These are phyloP conservation scores for Dinoponera quadriceps DNA, from an alignment of 1,140 invertebrate species.

Conservation along the genomic window DNA sequence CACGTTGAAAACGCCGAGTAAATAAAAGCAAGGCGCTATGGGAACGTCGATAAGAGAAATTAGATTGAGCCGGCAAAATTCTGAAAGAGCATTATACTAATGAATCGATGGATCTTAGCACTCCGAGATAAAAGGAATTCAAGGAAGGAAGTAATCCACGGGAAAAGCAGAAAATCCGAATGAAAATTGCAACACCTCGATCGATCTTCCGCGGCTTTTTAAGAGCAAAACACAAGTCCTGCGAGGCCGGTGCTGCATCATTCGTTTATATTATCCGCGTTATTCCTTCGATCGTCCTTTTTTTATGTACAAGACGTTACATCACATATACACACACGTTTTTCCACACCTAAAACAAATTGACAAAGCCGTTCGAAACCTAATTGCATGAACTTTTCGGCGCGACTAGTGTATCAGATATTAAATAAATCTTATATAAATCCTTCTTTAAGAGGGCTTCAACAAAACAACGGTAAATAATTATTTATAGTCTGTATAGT, in stretches of 20 bases:
- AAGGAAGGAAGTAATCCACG: slow-evolving; percentile 14
- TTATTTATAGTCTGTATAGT: too few species aligned
- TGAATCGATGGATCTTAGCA: slow-evolving; percentile 28
- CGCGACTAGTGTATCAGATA: not conserved
- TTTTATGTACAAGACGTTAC: too few species aligned
- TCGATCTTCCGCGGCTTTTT: slow-evolving; percentile 35
- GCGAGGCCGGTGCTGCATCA: not conserved
- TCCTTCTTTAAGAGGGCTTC: too few species aligned
- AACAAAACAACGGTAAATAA: too few species aligned
- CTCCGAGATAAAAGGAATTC: not conserved
- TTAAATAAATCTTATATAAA: too few species aligned
- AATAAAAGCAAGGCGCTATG: not conserved
- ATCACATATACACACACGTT: too few species aligned
- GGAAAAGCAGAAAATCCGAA: slow-evolving; percentile 33
- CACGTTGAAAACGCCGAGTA: not conserved
- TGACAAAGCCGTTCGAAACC: not conserved
- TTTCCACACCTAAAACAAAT: slow-evolving; percentile 13
- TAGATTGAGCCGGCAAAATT: not conserved
- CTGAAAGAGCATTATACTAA: not conserved
- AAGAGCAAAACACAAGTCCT: slow-evolving; percentile 13
- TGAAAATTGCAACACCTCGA: slow-evolving; percentile 36
- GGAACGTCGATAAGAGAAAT: slow-evolving; percentile 16
- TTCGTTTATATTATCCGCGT: slow-evolving; percentile 38
- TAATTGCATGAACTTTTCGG: not conserved
- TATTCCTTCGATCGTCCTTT: slow-evolving; percentile 11